Percentiles rank a stretch among this genome's conserved stretches.
phyloP scores from a whole-genome alignment of 1,140 invertebrate species.

The Prorops nasuta region DNA sequence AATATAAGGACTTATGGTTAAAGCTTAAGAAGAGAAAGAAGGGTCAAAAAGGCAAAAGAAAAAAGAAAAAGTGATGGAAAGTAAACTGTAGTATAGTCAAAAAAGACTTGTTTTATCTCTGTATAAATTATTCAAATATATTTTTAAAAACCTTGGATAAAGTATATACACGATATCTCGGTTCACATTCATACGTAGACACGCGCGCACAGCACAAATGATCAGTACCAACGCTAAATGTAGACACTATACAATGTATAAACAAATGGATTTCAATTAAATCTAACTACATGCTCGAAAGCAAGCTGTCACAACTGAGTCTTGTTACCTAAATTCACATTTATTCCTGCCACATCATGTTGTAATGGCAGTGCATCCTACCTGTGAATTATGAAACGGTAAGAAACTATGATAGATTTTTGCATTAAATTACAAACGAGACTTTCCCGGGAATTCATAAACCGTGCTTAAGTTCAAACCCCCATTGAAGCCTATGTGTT shows the following conservation, averaged over 20 bases:
- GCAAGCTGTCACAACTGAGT: conserved; percentile 11
- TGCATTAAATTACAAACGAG: too few relatives aligned
- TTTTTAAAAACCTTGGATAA: conserved; percentile 50
- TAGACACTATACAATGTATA: too few relatives aligned
- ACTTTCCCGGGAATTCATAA: too few relatives aligned
- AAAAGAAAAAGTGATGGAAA: too few relatives aligned
- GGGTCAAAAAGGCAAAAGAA: conserved; percentile 16
- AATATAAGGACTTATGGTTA: conserved; percentile 22
- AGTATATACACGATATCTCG: conserved; percentile 49
- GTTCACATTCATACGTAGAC: conserved; percentile 39
- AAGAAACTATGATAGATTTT: too few relatives aligned
- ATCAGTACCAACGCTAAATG: conserved; percentile 13
- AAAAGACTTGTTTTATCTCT: conserved; percentile 17
- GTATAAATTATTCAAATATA: conserved; percentile 57
- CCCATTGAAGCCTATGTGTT: too few relatives aligned
- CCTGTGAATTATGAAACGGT: background rate
- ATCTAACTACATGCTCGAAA: conserved; percentile 18
- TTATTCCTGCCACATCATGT: too few relatives aligned
- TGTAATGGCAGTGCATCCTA: conserved; percentile 11
- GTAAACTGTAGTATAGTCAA: conserved; percentile 15
- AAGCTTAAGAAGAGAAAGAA: conserved; percentile 19
- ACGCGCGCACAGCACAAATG: conserved; percentile 32
- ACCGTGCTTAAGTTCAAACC: too few relatives aligned
- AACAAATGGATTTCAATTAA: too few relatives aligned
- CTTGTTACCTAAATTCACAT: too few relatives aligned